Conservation (phyloP, 2,113 vertebrate genomes). For the Labeo rohita region DNA sequence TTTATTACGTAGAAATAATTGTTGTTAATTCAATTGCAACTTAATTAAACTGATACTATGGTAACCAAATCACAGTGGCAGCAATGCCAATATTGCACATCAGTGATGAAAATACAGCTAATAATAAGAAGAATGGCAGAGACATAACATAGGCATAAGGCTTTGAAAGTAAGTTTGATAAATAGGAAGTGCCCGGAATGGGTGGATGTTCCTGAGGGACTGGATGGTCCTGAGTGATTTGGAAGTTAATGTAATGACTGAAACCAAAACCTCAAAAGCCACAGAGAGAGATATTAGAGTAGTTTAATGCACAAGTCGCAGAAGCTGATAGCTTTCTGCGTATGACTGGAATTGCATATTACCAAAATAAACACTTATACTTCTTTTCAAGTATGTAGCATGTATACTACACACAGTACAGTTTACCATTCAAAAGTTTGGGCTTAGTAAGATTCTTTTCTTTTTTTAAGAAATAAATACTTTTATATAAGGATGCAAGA, state of each 20-base stretch:
- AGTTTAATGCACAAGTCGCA: not conserved
- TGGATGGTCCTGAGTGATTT: slow-evolving; percentile 30
- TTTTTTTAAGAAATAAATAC: not conserved
- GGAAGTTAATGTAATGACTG: slow-evolving; percentile 41
- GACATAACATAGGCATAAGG: not conserved
- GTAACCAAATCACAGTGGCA: not conserved
- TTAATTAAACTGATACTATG: not conserved
- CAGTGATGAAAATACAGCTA: not conserved
- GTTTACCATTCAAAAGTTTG: not conserved
- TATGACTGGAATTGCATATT: not conserved
- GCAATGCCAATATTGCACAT: not conserved
- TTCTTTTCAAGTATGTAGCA: not conserved
- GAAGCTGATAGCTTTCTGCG: not conserved
- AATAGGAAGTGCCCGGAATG: slow-evolving; percentile 34
- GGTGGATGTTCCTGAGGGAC: slow-evolving; percentile 30
- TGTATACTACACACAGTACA: not conserved
- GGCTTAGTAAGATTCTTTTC: not conserved
- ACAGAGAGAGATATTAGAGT: slow-evolving; percentile 1
- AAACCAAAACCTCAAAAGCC: slow-evolving; percentile 48
- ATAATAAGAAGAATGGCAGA: not conserved
- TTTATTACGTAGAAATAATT: not conserved
- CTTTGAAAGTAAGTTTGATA: slow-evolving; percentile 10
- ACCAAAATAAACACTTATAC: not conserved
- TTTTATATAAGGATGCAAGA: not conserved
- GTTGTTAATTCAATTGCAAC: slow-evolving; percentile 7